A percentile compares a stretch with the other conserved stretches of the same genome.
These are phyloP conservation scores for Platichthys flesus DNA, from an alignment of 2,113 vertebrate genomes.

Conservation along the genomic window DNA sequence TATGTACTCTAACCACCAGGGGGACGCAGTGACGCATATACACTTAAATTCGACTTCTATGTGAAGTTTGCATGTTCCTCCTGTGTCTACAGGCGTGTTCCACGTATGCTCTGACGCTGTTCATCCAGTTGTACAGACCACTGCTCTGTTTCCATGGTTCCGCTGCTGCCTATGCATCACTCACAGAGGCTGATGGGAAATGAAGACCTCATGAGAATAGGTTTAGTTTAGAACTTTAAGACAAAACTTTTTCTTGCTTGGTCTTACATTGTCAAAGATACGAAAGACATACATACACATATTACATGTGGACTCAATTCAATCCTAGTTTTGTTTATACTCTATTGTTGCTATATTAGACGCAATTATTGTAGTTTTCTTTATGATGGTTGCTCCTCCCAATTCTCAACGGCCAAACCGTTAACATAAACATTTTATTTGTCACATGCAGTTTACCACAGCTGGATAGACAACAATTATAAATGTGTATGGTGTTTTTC, in stretches of 20 bases:
- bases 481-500: too few relatives aligned
- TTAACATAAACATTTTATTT: neutral
- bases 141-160: conserved; percentile 53
- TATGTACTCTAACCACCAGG: neutral
- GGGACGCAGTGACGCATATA: too few relatives aligned
- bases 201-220: conserved; percentile 19
- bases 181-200: conserved; percentile 35
- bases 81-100: too few relatives aligned
- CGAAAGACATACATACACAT: neutral
- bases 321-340: neutral
- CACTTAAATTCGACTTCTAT: too few relatives aligned
- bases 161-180: conserved; percentile 1
- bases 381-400: neutral
- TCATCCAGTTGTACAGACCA: neutral
- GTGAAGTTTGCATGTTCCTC: too few relatives aligned
- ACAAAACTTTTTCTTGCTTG: neutral
- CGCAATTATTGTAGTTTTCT: neutral
- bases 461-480: too few relatives aligned
- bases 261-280: neutral
- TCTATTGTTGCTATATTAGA: too few relatives aligned
- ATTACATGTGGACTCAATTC: neutral
- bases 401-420: neutral
- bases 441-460: too few relatives aligned
- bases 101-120: neutral
- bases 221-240: neutral